phyloP scores from a whole-genome alignment of 2,797 vertebrate species.

The Malacoctenus gilli region DNA sequence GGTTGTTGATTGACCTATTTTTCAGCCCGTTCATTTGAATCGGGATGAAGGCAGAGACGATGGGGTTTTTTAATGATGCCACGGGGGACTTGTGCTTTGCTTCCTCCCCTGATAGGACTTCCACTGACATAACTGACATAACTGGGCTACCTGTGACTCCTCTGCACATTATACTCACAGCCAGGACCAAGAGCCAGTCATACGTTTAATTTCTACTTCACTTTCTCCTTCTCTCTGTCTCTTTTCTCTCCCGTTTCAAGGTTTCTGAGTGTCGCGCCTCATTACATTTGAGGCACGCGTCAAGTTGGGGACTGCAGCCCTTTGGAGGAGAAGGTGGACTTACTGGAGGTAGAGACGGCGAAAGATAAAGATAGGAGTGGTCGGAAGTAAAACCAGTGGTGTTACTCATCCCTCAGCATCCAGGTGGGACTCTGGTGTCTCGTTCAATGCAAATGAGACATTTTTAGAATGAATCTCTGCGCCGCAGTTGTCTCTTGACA shows the following conservation, averaged over 20 bases:
- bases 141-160: conserved; percentile 44
- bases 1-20: conserved; percentile 73
- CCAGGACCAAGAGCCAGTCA: conserved; percentile 7
- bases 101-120: conserved; percentile 50
- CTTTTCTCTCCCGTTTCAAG: conserved; percentile 1
- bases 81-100: conserved; percentile 49
- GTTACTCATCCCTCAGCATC: conserved; percentile 66
- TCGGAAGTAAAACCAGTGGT: conserved; percentile 64
- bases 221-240: conserved; percentile 1
- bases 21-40: conserved; percentile 58
- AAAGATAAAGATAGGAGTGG: conserved; percentile 48
- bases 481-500: conserved; percentile 15
- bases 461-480: conserved; percentile 10
- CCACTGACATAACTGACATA: conserved; percentile 41
- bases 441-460: conserved; percentile 31
- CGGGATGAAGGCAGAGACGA: conserved; percentile 44
- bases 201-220: conserved; percentile 1
- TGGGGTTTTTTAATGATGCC: conserved; percentile 69
- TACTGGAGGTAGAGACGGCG: conserved; percentile 46
- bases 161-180: conserved; percentile 20
- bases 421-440: conserved; percentile 65
- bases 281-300: conserved; percentile 71
- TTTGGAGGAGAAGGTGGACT: conserved; percentile 24
- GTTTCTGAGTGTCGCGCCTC: conserved; percentile 48
- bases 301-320: conserved; percentile 65